Conservation (phyloP, 1,140 invertebrate genomes). For the Antheraea mylitta region DNA sequence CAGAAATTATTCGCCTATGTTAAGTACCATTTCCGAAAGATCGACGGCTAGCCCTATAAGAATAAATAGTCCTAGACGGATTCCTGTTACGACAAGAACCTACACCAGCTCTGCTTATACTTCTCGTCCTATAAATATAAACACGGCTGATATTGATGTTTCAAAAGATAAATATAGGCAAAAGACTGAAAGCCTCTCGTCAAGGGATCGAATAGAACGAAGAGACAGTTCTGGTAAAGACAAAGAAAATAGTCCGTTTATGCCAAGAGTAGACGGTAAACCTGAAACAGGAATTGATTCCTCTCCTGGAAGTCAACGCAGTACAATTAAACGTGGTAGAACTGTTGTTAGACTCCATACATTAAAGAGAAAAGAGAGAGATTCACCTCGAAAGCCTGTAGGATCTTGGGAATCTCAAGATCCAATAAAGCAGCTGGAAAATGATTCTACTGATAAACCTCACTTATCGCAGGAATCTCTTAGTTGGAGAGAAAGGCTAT, state of each 20-base stretch:
- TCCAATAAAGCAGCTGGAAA: not conserved
- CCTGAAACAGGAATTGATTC: slow-evolving; percentile 66
- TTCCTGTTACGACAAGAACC: slow-evolving; percentile 48
- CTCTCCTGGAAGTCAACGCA: slow-evolving; percentile 58
- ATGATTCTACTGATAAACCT: slow-evolving; percentile 6
- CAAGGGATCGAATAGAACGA: not conserved
- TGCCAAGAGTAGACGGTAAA: slow-evolving; percentile 61
- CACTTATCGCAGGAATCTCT: slow-evolving; percentile 30
- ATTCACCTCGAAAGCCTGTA: slow-evolving; percentile 66
- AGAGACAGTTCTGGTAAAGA: slow-evolving; percentile 14
- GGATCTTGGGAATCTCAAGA: not conserved
- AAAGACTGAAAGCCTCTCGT: slow-evolving; percentile 37
- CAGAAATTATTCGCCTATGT: slow-evolving; percentile 84
- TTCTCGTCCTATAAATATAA: slow-evolving; percentile 83
- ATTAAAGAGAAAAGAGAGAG: slow-evolving; percentile 78
- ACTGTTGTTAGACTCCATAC: slow-evolving; percentile 86
- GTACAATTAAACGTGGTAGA: slow-evolving; percentile 84
- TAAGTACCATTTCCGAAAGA: slow-evolving; percentile 86
- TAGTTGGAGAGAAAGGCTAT: slow-evolving; percentile 81
- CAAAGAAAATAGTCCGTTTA: slow-evolving; percentile 50
- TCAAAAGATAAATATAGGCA: slow-evolving; percentile 81
- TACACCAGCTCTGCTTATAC: slow-evolving; percentile 73
- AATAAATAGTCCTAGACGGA: slow-evolving; percentile 65
- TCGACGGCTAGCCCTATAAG: slow-evolving; percentile 60
- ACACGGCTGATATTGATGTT: slow-evolving; percentile 91